These are phyloP conservation scores for Polyommatus iphigenia DNA, from an alignment of 2,888 invertebrate genomes.

Conservation along the genomic window DNA sequence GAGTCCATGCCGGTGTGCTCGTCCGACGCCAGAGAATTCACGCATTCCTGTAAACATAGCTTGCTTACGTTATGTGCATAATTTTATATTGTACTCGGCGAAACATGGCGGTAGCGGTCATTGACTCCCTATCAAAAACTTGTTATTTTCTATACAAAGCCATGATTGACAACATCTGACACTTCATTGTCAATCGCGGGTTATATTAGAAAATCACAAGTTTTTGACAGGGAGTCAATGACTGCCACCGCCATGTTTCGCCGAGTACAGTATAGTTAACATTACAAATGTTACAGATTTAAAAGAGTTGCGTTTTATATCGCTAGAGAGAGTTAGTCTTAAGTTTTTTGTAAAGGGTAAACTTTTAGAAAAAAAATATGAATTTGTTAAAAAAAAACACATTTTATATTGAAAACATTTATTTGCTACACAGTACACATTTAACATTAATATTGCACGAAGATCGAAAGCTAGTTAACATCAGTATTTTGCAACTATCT, in stretches of 20 bases:
- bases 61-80: neutral
- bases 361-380: too few relatives aligned
- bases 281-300: neutral
- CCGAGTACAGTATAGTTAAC: neutral
- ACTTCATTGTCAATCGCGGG: too few relatives aligned
- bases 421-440: slow-evolving; percentile 62
- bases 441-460: slow-evolving; percentile 40
- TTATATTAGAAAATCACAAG: too few relatives aligned
- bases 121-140: too few relatives aligned
- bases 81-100: neutral
- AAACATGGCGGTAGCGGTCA: too few relatives aligned
- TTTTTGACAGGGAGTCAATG: too few relatives aligned
- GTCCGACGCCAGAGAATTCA: slow-evolving; percentile 80
- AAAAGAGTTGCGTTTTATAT: neutral
- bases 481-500: neutral
- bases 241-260: too few relatives aligned
- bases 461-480: neutral
- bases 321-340: neutral
- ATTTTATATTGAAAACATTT: slow-evolving; percentile 50
- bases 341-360: too few relatives aligned
- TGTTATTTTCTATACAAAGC: too few relatives aligned
- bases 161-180: too few relatives aligned
- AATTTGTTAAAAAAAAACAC: slow-evolving; percentile 35
- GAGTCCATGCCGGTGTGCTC: slow-evolving; percentile 83
- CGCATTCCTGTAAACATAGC: slow-evolving; percentile 65